phyloP scores from a whole-genome alignment of 2,113 vertebrate genomes.

The Callipepla squamata region DNA sequence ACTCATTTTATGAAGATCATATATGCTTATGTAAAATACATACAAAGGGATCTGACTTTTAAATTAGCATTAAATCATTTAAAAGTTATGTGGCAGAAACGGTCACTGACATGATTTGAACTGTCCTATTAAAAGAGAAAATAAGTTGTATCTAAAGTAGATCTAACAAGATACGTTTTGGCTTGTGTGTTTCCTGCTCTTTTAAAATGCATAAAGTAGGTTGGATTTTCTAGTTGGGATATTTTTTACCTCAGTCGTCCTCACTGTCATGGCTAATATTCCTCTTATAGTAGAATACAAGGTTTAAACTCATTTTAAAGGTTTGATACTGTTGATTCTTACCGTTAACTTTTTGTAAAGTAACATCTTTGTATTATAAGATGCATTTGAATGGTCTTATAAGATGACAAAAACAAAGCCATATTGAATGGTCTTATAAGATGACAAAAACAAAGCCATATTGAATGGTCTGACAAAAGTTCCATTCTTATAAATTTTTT shows the following conservation, averaged over 20 bases:
- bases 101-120: not conserved
- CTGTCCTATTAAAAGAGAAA: not conserved
- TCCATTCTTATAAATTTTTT: too few relatives aligned
- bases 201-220: not conserved
- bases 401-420: not conserved
- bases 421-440: not conserved
- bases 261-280: not conserved
- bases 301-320: not conserved
- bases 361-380: not conserved
- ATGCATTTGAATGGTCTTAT: not conserved
- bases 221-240: not conserved
- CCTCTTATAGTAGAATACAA: not conserved
- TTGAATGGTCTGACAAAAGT: not conserved
- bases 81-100: not conserved
- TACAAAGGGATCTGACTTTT: not conserved
- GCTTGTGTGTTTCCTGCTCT: not conserved
- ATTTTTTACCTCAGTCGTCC: not conserved
- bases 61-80: not conserved
- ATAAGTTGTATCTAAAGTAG: not conserved
- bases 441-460: not conserved
- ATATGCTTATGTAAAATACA: not conserved
- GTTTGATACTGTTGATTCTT: not conserved
- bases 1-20: fast-evolving
- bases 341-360: not conserved
- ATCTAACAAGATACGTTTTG: not conserved